Percentiles rank a stretch among this genome's conserved stretches.
Evolutionary conservation across 2,113 vertebrate genomes (phyloP).

Genomic region (Alethe castanea): DNA sequence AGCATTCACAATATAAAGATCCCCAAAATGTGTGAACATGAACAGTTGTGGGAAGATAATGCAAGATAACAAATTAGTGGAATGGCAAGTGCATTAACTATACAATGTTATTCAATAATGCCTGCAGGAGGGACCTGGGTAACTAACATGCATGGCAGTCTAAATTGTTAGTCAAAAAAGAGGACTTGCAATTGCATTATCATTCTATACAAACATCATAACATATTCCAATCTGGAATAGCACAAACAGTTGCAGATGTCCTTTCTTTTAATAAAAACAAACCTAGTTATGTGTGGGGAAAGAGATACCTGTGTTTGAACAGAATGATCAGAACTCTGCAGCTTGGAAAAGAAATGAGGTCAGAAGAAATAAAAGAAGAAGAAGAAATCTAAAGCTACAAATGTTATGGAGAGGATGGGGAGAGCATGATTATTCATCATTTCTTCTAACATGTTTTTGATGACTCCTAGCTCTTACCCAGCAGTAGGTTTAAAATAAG

Average conservation of each 20-base stretch:
- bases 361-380: not conserved
- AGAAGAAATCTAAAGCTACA: not conserved
- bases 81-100: not conserved
- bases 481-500: slow-evolving; percentile 31
- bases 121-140: not conserved
- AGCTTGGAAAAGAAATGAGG: not conserved
- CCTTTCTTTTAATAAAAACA: not conserved
- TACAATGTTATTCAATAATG: not conserved
- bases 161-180: not conserved
- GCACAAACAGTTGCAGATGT: not conserved
- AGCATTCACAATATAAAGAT: not conserved
- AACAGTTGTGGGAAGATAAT: not conserved
- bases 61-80: not conserved
- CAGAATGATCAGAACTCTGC: not conserved
- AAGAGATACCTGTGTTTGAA: not conserved
- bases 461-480: slow-evolving; percentile 4
- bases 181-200: not conserved
- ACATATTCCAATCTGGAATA: not conserved
- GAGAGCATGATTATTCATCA: not conserved
- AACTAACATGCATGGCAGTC: not conserved
- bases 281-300: not conserved
- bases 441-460: not conserved
- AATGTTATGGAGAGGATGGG: not conserved
- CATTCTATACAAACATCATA: not conserved
- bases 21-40: not conserved